Base-by-base conservation (phyloP, 2,113 vertebrate genomes). In the Ciconia stormi region DNA sequence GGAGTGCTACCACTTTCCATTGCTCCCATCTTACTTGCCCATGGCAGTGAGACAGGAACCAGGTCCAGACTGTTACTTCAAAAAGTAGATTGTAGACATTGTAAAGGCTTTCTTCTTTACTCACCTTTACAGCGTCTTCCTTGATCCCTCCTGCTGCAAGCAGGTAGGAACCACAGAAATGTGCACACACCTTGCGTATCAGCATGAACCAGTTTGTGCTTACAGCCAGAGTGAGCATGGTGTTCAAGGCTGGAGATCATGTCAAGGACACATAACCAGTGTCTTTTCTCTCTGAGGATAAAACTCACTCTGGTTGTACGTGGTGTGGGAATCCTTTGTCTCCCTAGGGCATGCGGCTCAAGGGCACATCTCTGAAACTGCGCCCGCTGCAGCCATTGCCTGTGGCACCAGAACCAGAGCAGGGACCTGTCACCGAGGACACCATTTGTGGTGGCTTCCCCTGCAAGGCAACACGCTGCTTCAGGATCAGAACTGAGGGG, bases 101-200 rank as follows among this genome's bases (percentile, higher is more conserved):
- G 6, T 32, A 82, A 70, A 58, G 17, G 2, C 7, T 56, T 59
- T 61, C 7, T 78, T 66, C 23, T 52, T 66, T 46, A 52, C 32
- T 23, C 34, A 36, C 4, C 20, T 63, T 46, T 50, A n/a, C 16
- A 63, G 9, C 1, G 47, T 76, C 52, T 82, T 34, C 36, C 42
- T 82, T 46, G 15, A 82, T 82, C 6, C 11, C 11, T 81, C 5
- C 14, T 87, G 23, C 30, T 42, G 36, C 38, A 70, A 18, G 17
- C 0, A 0, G 0, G 36, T 30, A 69, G 20, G 23, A 34, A 36
- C 14, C 9, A 30, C 18, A 70, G 42, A 5, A 62, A 3, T 4
- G 1, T 4, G 11, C 4, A 27, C 5, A 10, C 1, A 0, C 17
- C 10, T 73, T 61, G 40, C 1, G 0, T 17, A 12, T 29, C 4